Evolutionary conservation across 23 tunicate genomes (phyloP).

Genomic region (Halocynthia aurantium): DNA sequence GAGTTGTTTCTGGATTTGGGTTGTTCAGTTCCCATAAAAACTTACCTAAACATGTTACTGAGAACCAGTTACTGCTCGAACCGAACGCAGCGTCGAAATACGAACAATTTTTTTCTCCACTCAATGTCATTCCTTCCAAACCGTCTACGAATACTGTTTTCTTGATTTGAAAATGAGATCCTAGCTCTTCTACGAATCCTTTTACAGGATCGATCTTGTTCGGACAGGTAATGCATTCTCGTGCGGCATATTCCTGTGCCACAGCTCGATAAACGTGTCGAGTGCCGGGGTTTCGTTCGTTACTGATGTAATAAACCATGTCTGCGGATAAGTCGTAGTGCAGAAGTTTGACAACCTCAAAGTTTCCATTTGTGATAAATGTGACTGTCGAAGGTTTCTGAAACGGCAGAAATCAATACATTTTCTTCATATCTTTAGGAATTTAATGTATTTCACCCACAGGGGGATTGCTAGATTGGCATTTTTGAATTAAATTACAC

Average conservation of each 20-base stretch:
- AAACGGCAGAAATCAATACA: no score
- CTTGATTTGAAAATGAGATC: no score
- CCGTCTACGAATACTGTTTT: neutral
- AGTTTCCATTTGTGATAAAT: slow-evolving; percentile 59
- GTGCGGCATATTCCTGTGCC: neutral
- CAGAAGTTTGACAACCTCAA: slow-evolving; percentile 76
- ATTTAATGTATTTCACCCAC: no score
- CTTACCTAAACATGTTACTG: slow-evolving; percentile 16
- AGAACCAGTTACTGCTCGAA: slow-evolving; percentile 1
- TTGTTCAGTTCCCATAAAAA: neutral
- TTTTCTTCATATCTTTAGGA: no score
- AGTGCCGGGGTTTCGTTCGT: slow-evolving; percentile 39
- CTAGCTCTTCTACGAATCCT: neutral
- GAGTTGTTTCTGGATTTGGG: neutral
- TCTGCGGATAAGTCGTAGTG: slow-evolving; percentile 21
- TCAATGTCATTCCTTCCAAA: neutral
- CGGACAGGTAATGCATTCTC: slow-evolving; percentile 41
- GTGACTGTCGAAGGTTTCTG: slow-evolving; percentile 40
- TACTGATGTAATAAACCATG: slow-evolving; percentile 61
- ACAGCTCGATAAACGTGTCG: slow-evolving; percentile 45
- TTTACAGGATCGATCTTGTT: neutral
- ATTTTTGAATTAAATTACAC: no score
- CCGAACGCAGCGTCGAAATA: slow-evolving; percentile 30
- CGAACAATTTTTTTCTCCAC: slow-evolving; percentile 8
- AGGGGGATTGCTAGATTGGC: no score